These are phyloP conservation scores for Harpagoxenus sublaevis DNA, from an alignment of 2,888 invertebrate genomes.

Conservation along the genomic window DNA sequence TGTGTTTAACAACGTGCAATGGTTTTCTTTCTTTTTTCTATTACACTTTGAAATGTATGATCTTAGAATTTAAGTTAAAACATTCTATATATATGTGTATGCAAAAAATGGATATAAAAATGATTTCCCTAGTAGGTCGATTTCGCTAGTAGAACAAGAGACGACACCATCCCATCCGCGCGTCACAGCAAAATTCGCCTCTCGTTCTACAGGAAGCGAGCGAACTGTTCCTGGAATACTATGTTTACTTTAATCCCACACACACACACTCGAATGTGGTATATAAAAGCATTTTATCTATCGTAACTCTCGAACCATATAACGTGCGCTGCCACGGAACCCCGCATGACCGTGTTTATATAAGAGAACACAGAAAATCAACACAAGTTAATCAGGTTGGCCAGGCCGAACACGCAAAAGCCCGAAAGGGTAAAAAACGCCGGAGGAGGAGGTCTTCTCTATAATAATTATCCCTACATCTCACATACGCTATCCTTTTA, in stretches of 20 bases:
- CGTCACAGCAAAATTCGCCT: not conserved
- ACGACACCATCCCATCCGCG: not conserved
- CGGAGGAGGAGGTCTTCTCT: not conserved
- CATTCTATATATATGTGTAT: not conserved
- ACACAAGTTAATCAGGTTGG: conserved; percentile 59
- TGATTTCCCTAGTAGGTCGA: not conserved
- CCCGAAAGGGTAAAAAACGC: not conserved
- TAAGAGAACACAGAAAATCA: conserved; percentile 64
- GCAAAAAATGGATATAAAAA: conserved; percentile 27
- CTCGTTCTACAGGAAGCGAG: conserved; percentile 6
- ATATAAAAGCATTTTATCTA: conserved; percentile 55
- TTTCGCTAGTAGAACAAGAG: conserved; percentile 5
- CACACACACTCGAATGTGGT: conserved; percentile 7
- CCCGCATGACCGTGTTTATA: conserved; percentile 43
- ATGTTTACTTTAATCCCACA: conserved; percentile 24
- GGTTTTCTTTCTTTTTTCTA: not conserved
- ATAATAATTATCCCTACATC: conserved; percentile 7
- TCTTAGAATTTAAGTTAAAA: not conserved
- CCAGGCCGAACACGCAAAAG: conserved; percentile 12
- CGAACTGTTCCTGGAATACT: conserved; percentile 28
- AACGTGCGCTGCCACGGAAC: conserved; percentile 41
- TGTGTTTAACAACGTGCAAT: not conserved
- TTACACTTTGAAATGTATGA: not conserved
- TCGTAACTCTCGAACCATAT: conserved; percentile 47
- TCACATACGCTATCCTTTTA: not conserved